phyloP scores from a whole-genome alignment of 2,888 invertebrate genomes.

The Automeris io region DNA sequence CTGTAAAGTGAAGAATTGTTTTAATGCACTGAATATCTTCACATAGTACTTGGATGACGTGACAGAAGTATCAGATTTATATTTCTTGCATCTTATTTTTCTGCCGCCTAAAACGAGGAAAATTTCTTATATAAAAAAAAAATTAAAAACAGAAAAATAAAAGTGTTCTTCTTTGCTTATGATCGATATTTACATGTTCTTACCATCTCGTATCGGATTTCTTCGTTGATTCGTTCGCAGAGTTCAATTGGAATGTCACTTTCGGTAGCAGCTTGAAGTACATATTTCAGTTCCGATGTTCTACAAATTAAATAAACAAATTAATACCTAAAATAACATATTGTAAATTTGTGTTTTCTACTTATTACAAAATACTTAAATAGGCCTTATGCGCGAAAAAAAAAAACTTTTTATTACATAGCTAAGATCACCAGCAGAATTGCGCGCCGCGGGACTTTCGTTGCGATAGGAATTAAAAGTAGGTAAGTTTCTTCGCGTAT shows the following conservation, averaged over 20 bases:
- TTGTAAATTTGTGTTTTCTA: not conserved
- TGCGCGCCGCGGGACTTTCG: too few species aligned
- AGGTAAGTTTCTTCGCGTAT: too few species aligned
- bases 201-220: constrained; percentile 94
- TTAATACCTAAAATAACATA: not conserved
- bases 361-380: not conserved
- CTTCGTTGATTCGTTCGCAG: constrained; percentile 91
- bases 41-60: constrained; percentile 62
- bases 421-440: too few species aligned
- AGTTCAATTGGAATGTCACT: constrained; percentile 94
- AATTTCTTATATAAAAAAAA: constrained; percentile 38
- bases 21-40: constrained; percentile 69
- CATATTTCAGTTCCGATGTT: constrained; percentile 88
- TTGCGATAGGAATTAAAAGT: too few species aligned
- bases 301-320: too few species aligned
- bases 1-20: constrained; percentile 73
- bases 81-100: constrained; percentile 70
- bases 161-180: constrained; percentile 16
- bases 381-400: too few species aligned
- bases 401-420: too few species aligned
- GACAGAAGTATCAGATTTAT: constrained; percentile 65
- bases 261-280: constrained; percentile 92
- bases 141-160: constrained; percentile 31
- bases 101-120: constrained; percentile 68
- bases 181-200: constrained; percentile 74